Evolutionary conservation across 2,888 invertebrate genomes (phyloP).

Genomic region (Biston betularia): DNA sequence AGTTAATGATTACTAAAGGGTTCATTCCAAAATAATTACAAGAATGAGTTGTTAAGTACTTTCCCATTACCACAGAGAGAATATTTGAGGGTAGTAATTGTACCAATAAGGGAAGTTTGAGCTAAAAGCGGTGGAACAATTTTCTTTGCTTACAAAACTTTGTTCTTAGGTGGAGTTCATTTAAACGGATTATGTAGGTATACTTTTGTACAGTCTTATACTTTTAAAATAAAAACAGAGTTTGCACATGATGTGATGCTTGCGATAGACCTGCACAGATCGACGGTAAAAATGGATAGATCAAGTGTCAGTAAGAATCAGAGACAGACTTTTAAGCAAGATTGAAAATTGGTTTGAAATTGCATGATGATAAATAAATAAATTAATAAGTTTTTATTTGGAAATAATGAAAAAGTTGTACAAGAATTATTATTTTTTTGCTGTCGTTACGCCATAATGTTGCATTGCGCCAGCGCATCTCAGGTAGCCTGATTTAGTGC

Average conservation of each 20-base stretch:
- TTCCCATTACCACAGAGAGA: slow-evolving; percentile 65
- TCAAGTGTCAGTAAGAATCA: too few relatives aligned
- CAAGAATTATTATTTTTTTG: slow-evolving; percentile 44
- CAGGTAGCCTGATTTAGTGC: slow-evolving; percentile 82
- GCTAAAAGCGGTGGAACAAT: slow-evolving; percentile 65
- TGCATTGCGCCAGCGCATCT: slow-evolving; percentile 74
- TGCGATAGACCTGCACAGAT: too few relatives aligned
- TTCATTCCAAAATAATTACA: slow-evolving; percentile 54
- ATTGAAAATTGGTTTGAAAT: too few relatives aligned
- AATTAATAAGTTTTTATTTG: too few relatives aligned
- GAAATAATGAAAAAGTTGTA: neutral
- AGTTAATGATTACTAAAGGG: slow-evolving; percentile 40
- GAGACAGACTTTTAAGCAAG: too few relatives aligned
- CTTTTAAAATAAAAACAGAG: too few relatives aligned
- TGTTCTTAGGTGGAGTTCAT: neutral
- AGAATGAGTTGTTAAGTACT: slow-evolving; percentile 58
- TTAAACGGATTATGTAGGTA: neutral
- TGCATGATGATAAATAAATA: too few relatives aligned
- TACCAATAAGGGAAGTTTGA: slow-evolving; percentile 73
- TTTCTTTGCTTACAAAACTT: slow-evolving; percentile 41
- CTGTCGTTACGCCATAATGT: slow-evolving; percentile 63
- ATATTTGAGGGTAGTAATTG: slow-evolving; percentile 78
- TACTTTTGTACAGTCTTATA: too few relatives aligned
- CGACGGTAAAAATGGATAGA: too few relatives aligned
- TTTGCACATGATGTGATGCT: too few relatives aligned